phyloP scores from a whole-genome alignment of 2,797 vertebrate species.

The Babyrousa celebensis region DNA sequence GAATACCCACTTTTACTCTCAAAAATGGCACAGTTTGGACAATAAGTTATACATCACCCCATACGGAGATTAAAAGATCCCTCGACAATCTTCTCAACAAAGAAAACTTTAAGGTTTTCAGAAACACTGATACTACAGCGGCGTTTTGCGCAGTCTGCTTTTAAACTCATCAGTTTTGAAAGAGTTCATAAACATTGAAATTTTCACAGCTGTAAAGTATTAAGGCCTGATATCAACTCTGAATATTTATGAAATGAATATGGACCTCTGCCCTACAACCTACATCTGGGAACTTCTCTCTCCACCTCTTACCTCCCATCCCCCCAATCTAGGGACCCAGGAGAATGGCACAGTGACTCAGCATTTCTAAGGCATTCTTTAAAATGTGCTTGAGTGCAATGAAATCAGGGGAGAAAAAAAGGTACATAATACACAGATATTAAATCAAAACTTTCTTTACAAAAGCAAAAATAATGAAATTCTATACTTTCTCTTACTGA shows the following conservation, averaged over 20 bases:
- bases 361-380: conserved; percentile 77
- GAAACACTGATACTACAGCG: neutral
- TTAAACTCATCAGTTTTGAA: conserved; percentile 44
- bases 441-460: conserved; percentile 53
- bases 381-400: conserved; percentile 62
- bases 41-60: neutral
- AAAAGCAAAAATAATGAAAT: conserved; percentile 36
- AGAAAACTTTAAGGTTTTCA: conserved; percentile 19
- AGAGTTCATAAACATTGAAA: conserved; percentile 72
- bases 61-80: neutral
- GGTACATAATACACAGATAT: neutral
- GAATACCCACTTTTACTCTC: neutral
- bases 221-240: neutral
- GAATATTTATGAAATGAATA: conserved; percentile 59
- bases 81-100: conserved; percentile 2
- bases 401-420: neutral
- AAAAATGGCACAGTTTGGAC: conserved; percentile 1
- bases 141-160: neutral
- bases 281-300: conserved; percentile 50
- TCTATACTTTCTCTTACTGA: conserved; percentile 44
- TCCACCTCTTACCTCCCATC: conserved; percentile 32
- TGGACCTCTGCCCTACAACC: conserved; percentile 29
- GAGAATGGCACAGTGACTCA: conserved; percentile 81
- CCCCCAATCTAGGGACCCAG: conserved; percentile 15
- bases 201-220: conserved; percentile 13